These are phyloP conservation scores for Toxostoma redivivum DNA, from an alignment of 2,113 vertebrate genomes.

Conservation along the genomic window DNA sequence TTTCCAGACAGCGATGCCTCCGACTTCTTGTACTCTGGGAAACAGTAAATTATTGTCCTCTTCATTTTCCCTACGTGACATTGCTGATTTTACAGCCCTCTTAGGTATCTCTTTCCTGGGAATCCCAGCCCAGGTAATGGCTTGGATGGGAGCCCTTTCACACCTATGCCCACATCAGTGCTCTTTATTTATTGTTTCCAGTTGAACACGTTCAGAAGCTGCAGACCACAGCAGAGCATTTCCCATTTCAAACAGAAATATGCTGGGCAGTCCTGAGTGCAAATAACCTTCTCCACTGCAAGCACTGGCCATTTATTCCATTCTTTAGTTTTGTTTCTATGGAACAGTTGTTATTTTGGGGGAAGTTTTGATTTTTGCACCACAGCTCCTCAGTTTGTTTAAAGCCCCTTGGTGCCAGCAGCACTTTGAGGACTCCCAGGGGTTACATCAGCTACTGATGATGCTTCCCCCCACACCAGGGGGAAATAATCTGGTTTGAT, in stretches of 20 bases:
- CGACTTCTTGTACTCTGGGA: neutral
- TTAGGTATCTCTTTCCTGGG: neutral
- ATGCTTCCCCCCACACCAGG: neutral
- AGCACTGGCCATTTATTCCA: neutral
- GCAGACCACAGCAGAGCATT: neutral
- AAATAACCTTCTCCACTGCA: neutral
- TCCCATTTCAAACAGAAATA: neutral
- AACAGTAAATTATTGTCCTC: neutral
- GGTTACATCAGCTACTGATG: rapidly evolving
- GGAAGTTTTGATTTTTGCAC: neutral
- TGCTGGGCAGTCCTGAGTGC: neutral
- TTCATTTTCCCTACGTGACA: neutral
- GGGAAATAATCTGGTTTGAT: neutral
- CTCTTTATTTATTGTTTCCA: neutral
- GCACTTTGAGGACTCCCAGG: neutral
- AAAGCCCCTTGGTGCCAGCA: neutral
- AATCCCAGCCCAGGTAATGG: neutral
- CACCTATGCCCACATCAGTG: neutral
- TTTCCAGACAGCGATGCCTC: neutral
- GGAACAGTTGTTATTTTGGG: neutral
- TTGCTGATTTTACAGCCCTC: neutral
- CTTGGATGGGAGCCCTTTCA: neutral
- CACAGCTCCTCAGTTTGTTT: neutral
- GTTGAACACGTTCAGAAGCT: neutral
- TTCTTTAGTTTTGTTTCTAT: neutral